Evolutionary conservation across 2,888 invertebrate genomes (phyloP), one percentile per base, ranked within the genome.

Genomic region (Sinotaia quadrata): DNA sequence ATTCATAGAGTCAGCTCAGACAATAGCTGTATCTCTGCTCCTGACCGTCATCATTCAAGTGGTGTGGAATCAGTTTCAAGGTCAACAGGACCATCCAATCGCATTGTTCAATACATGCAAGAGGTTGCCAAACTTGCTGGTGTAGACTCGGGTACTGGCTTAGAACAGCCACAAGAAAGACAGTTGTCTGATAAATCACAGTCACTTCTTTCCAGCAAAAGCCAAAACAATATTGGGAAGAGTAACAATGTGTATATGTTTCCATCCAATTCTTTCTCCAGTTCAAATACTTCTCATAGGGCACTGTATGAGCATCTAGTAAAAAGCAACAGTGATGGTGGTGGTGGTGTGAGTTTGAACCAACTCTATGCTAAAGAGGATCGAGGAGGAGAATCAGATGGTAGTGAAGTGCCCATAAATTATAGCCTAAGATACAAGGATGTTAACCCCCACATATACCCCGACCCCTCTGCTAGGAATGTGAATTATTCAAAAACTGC

Each of bases 101-200:
- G 84, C 34, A 84, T 85, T 57, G 70, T 84, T 59, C 84, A 84
- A 67, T 82, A 83, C 68, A 85, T 85, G 84, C 83, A 85, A 69
- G 87, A 87, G 72, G 85, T 84, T 49, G 85, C 84, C 31, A 75
- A 81, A 73, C 78, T 82, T 75, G 83, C 83, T 65, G 86, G 84
- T 34, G 73, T 85, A 15, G 81, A 84, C n/a, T 54, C 68, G 18
- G 68, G 49, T 33, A 44, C 62, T n/a, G 56, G 56, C 58, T n/a
- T 18, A 5, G 31, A 56, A 12, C 33, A 31, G 21, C 47, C n/a
- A 21, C 47, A 47, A 7, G 12, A 47, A 24, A 18, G 21, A 47
- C 12, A 47, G 8, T 24, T 21, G 21, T 47, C 47, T 47, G 47
- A 24, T 21, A 47, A 47, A n/a, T n/a, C n/a, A n/a, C n/a, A n/a